phyloP scores from a whole-genome alignment of 2,888 invertebrate genomes.

The Ormyrus labotus region DNA sequence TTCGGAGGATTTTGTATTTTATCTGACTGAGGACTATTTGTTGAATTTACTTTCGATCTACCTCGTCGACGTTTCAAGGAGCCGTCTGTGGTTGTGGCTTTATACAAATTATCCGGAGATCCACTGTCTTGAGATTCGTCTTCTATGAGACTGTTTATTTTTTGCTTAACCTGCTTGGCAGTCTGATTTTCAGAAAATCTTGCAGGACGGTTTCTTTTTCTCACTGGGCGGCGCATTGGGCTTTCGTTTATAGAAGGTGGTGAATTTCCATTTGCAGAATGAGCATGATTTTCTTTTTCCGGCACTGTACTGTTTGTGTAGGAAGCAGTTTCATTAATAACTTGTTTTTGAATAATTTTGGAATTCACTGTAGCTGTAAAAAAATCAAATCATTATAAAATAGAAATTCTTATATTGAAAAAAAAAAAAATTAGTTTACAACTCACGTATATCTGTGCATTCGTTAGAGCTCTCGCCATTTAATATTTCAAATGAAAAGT shows the following conservation, averaged over 20 bases:
- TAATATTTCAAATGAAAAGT: conserved; percentile 14
- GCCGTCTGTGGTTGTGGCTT: conserved; percentile 33
- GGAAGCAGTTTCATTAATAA: background rate
- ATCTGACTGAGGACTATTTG: conserved; percentile 24
- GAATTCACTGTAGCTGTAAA: conserved; percentile 9
- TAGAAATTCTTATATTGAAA: background rate
- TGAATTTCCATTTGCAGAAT: conserved; percentile 20
- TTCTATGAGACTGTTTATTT: background rate
- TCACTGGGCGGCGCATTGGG: conserved; percentile 52
- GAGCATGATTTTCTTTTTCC: conserved; percentile 49
- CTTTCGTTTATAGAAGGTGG: background rate
- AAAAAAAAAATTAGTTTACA: background rate
- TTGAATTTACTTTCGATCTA: conserved; percentile 37
- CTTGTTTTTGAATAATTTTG: background rate
- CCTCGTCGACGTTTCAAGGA: conserved; percentile 59
- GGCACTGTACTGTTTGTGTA: background rate
- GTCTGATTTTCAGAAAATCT: conserved; percentile 31
- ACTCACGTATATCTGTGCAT: conserved; percentile 35
- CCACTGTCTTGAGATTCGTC: conserved; percentile 9
- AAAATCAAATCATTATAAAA: background rate
- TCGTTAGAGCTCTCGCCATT: conserved; percentile 27
- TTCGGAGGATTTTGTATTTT: conserved; percentile 58
- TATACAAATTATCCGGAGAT: background rate
- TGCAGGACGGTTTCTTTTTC: conserved; percentile 58
- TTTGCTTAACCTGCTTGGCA: conserved; percentile 8